These are phyloP conservation scores for Rhopalosiphum nymphaeae DNA, from an alignment of 2,888 invertebrate species.

Conservation along the genomic window DNA sequence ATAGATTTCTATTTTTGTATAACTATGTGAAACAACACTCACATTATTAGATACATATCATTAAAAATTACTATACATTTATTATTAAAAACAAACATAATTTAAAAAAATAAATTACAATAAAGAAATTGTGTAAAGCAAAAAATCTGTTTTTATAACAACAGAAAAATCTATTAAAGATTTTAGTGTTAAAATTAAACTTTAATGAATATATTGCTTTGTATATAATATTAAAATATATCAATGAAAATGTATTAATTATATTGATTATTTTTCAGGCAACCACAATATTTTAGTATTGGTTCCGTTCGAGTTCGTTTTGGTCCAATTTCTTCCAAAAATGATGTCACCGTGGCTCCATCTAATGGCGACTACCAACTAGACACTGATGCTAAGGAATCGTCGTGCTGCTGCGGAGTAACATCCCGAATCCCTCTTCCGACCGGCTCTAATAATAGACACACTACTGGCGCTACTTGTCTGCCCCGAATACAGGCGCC, in stretches of 20 bases:
- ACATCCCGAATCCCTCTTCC: slow-evolving; percentile 67
- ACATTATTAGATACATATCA: neutral
- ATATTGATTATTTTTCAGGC: slow-evolving; percentile 46
- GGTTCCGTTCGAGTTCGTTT: slow-evolving; percentile 66
- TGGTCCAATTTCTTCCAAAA: slow-evolving; percentile 57
- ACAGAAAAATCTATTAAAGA: neutral
- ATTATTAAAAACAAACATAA: neutral
- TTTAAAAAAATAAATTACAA: neutral
- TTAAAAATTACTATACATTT: neutral
- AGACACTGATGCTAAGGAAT: slow-evolving; percentile 66
- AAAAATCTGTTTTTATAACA: neutral
- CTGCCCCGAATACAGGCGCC: slow-evolving; percentile 72
- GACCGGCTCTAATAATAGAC: slow-evolving; percentile 68
- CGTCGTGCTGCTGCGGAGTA: slow-evolving; percentile 67
- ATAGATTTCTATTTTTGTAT: neutral
- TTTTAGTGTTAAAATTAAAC: neutral
- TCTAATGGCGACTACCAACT: slow-evolving; percentile 65
- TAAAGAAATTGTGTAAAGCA: neutral
- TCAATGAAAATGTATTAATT: neutral
- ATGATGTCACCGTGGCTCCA: slow-evolving; percentile 66
- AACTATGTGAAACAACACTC: neutral
- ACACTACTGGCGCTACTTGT: slow-evolving; percentile 67
- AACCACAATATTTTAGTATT: slow-evolving; percentile 64
- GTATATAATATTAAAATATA: neutral
- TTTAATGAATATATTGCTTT: neutral